phyloP scores from a whole-genome alignment of 2,797 vertebrate species.

The Pterois miles region DNA sequence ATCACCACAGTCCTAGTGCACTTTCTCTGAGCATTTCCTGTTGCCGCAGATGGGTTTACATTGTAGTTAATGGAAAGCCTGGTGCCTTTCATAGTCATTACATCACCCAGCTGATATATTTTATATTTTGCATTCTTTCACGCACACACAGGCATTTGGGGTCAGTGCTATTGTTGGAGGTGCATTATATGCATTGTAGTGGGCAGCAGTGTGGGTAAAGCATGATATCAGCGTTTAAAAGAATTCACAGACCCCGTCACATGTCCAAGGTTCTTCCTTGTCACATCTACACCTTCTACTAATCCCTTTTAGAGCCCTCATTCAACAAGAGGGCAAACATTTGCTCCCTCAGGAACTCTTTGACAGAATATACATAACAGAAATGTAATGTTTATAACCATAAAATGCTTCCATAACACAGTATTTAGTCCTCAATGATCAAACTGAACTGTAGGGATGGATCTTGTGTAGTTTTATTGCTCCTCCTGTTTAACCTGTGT shows the following conservation, averaged over 20 bases:
- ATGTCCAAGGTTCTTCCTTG: neutral
- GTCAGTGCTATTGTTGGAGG: too few relatives aligned
- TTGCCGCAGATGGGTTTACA: too few relatives aligned
- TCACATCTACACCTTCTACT: fast-evolving
- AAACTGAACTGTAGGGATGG: neutral
- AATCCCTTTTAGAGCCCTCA: neutral
- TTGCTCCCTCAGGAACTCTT: neutral
- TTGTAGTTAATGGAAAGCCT: too few relatives aligned
- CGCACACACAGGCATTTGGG: fast-evolving
- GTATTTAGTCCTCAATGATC: neutral
- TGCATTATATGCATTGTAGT: too few relatives aligned
- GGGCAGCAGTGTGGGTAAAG: too few relatives aligned
- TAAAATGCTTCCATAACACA: neutral
- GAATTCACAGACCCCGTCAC: neutral
- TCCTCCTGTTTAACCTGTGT: constrained; percentile 17
- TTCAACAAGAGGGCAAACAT: neutral
- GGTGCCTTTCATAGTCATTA: neutral
- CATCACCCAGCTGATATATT: neutral
- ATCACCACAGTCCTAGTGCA: too few relatives aligned
- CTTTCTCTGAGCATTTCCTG: too few relatives aligned
- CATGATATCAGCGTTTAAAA: too few relatives aligned
- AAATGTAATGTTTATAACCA: neutral
- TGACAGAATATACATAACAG: neutral
- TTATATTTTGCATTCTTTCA: neutral
- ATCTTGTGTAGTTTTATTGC: constrained; percentile 11